phyloP scores from a whole-genome alignment of 1,140 invertebrate species.

The Drepana arcuata region DNA sequence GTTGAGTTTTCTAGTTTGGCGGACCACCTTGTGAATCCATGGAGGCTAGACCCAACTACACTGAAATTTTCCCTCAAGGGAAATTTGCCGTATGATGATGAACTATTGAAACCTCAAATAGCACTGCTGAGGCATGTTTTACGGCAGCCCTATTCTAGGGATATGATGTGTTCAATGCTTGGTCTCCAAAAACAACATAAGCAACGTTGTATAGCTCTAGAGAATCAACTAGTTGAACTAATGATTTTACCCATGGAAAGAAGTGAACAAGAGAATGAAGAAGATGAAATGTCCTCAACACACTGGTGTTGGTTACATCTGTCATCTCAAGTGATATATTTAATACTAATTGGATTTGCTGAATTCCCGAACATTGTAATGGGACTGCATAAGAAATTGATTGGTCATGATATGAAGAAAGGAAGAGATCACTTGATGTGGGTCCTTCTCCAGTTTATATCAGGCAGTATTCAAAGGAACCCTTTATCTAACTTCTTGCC shows the following conservation, averaged over 20 bases:
- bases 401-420: constrained; percentile 85
- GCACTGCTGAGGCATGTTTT: constrained; percentile 89
- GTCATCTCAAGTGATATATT: constrained; percentile 96
- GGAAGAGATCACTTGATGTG: constrained; percentile 97
- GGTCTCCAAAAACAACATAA: constrained; percentile 95
- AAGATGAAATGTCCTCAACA: constrained; percentile 79
- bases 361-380: constrained; percentile 94
- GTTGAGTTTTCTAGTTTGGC: constrained; percentile 91
- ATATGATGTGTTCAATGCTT: constrained; percentile 96
- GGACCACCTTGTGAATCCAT: constrained; percentile 90
- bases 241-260: constrained; percentile 94
- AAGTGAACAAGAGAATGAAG: constrained; percentile 79
- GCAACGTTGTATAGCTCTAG: constrained; percentile 89
- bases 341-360: constrained; percentile 95
- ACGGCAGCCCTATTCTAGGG: constrained; percentile 95
- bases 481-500: constrained; percentile 91
- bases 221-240: constrained; percentile 94
- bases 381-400: constrained; percentile 89
- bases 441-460: constrained; percentile 97
- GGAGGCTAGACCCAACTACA: constrained; percentile 90
- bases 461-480: constrained; percentile 96
- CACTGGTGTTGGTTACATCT: constrained; percentile 94
- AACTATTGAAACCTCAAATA: constrained; percentile 92
- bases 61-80: constrained; percentile 93
- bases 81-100: constrained; percentile 91